Base-by-base conservation (phyloP, 2,888 invertebrate species). In the Lithosia quadra region DNA sequence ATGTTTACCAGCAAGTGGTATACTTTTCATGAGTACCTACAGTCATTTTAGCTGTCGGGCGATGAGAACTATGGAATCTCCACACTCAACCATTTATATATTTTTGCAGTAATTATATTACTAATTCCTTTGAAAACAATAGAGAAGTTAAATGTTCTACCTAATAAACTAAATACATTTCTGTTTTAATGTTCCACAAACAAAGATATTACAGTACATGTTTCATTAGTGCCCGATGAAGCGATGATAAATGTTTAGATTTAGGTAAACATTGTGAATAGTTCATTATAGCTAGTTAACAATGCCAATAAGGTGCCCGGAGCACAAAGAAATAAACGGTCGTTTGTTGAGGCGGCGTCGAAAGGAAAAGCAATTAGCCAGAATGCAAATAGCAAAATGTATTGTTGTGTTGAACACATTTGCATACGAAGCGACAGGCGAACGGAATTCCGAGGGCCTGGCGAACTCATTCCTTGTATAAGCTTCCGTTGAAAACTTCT, bases 311-410 rank as follows among this genome's bases (percentile, higher is more conserved):
- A 91, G 87, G 84, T 85, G 86, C 84, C 83, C 80, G 68, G 76
- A 78, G 74, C 76, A 86, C 85, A 89, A 89, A 88, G 88, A 88
- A 90, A 84, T 88, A 87, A 88, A 84, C 80, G 85, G 75, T 85
- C 85, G 85, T 90, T 91, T 87, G 86, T 88, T 85, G 82, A 78
- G 81, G 74, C 79, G 83, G 80, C 83, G 88, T 85, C 84, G 87
- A 92, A 91, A 92, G 92, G 92, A 91, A 92, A 92, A 91, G 92
- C 93, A 93, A 93, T 93, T 94, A 93, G 90, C 89, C 88, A 73
- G 86, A 92, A 91, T 89, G 89, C 89, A 91, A 92, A 92, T 91
- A 90, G 88, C 87, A 79, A 89, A 91, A 90, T 90, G 89, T 91
- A 91, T 90, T 90, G 91, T 90, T 89, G 87, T 89, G 86, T 83